Conservation (phyloP, 1,140 invertebrate species). For the Drosophila bifasciata region DNA sequence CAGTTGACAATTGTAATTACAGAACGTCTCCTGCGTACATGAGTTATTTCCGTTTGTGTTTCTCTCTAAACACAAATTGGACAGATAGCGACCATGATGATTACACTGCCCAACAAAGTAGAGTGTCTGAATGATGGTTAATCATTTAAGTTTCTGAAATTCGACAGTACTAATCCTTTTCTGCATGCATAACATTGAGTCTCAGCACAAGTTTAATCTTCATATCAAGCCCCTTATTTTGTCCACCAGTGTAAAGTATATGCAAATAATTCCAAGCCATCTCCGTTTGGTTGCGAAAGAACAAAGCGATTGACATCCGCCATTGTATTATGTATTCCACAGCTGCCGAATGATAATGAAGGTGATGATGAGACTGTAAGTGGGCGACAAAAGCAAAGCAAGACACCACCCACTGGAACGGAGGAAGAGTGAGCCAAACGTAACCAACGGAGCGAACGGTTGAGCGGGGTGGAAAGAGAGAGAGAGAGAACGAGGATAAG, state of each 20-base stretch:
- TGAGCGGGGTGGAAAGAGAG: slow-evolving; percentile 10
- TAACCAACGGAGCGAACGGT: slow-evolving; percentile 1
- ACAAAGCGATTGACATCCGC: slow-evolving; percentile 28
- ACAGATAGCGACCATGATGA: too few relatives aligned
- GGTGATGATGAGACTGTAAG: slow-evolving; percentile 50
- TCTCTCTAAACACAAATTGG: not conserved
- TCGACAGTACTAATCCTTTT: too few relatives aligned
- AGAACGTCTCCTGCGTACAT: not conserved
- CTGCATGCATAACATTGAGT: too few relatives aligned
- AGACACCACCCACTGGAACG: not conserved
- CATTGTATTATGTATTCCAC: slow-evolving; percentile 31
- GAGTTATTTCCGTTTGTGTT: slow-evolving; percentile 1
- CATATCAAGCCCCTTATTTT: too few relatives aligned
- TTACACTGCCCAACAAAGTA: too few relatives aligned
- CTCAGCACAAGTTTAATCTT: too few relatives aligned
- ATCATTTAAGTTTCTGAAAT: too few relatives aligned
- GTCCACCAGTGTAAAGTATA: too few relatives aligned
- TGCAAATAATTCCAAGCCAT: not conserved
- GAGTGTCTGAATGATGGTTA: too few relatives aligned
- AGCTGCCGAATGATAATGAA: slow-evolving; percentile 50
- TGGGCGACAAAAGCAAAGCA: slow-evolving; percentile 32
- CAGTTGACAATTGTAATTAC: slow-evolving; percentile 30
- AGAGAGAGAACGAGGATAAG: not conserved
- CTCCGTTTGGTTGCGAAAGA: not conserved
- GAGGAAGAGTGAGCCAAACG: slow-evolving; percentile 40